Evolutionary conservation across 1,140 invertebrate genomes (phyloP), one percentile per base, ranked within the genome.

Genomic region (Ectropis grisescens): DNA sequence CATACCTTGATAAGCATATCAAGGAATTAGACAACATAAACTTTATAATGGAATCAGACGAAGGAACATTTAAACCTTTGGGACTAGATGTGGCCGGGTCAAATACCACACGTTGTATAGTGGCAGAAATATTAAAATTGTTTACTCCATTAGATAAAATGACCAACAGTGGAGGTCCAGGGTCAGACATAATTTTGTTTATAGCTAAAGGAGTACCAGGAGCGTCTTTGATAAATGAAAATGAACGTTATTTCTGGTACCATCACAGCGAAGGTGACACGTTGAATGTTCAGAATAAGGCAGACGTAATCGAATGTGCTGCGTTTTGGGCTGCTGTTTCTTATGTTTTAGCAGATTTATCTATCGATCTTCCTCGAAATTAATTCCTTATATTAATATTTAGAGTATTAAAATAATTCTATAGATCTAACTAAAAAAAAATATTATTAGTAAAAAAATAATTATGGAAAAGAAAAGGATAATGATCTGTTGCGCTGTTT

Each of bases 191-290:
- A 24, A 64, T 41, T 2, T 46, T 82, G 1, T 92, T 90, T 84
- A 61, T 86, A 8, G 29, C 80, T 1, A 60, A 84, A 25, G 88
- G 89, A 8, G 83, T 93, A 9, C 92, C 92, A 1, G 87, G 87
- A n/a, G 87, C 84, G 1, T 85, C 85, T 28, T 70, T 93, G 1
- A 70, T 86, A 30, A 93, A 87, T 49, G 60, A 85, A 36, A 88
- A 90, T 57, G 84, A 87, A 11, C 83, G 82, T 42, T 94, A 94
- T 57, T 93, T 91, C 60, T 91, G 89, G 85, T 94, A 85, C 62
- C 92, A 94, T 68, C 93, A 94, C 57, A 83, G 87, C 1, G 75
- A 89, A 34, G 91, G 86, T 9, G 92, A 94, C 59, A 92, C 88
- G 0, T 87, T 94, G 84, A 79, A 85, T 13, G 86, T 90, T 0